Evolutionary conservation across 1,140 invertebrate genomes (phyloP).

Genomic region (Amyelois transitella): DNA sequence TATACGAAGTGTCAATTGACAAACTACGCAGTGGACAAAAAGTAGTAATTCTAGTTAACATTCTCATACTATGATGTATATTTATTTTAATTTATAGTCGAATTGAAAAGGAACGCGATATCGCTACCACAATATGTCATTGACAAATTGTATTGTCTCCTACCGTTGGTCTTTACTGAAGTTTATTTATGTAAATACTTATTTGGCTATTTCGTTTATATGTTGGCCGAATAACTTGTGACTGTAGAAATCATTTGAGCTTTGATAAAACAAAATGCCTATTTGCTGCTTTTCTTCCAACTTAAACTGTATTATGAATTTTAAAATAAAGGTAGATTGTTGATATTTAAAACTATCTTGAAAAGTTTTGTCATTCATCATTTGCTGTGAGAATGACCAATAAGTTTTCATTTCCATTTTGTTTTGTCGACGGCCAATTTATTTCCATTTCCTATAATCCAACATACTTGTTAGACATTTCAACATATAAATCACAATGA

Average conservation of each 20-base stretch:
- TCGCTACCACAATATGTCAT: background rate
- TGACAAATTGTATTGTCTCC: background rate
- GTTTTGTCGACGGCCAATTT: background rate
- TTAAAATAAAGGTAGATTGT: no score
- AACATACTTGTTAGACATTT: background rate
- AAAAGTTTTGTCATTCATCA: background rate
- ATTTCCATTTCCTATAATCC: background rate
- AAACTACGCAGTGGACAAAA: background rate
- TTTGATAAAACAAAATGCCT: no score
- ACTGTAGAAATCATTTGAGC: no score
- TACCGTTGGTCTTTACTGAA: background rate
- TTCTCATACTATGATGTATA: background rate
- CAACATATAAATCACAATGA: slow-evolving; percentile 6
- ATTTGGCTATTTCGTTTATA: no score
- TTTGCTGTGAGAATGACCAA: background rate
- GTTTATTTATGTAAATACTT: no score
- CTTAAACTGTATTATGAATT: no score
- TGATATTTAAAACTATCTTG: no score
- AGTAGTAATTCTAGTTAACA: background rate
- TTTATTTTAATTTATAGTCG: background rate
- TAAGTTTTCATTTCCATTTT: background rate
- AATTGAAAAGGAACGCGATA: background rate
- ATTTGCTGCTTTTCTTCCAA: no score
- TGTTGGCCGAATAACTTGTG: no score
- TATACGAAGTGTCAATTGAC: background rate